Evolutionary conservation across 1,140 invertebrate genomes (phyloP).

Genomic region (Eurosta solidaginis): DNA sequence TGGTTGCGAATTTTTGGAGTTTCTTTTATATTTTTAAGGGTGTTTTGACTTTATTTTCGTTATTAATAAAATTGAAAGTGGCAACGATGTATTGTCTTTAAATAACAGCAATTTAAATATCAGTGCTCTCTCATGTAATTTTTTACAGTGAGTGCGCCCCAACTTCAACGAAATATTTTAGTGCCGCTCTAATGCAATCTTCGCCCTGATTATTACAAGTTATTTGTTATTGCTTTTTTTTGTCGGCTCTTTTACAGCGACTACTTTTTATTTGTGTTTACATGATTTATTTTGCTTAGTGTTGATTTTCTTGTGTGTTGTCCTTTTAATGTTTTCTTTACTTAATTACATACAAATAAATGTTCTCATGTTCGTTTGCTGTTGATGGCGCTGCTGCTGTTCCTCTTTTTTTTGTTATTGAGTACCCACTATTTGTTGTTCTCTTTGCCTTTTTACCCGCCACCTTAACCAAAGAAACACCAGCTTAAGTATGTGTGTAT

Average conservation of each 20-base stretch:
- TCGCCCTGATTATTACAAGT: slow-evolving; percentile 1
- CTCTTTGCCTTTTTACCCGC: neutral
- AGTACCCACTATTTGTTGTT: neutral
- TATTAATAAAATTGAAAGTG: no score
- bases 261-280: slow-evolving; percentile 13
- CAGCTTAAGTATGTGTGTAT: neutral
- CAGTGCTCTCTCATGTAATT: no score
- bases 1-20: no score
- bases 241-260: no score
- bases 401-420: neutral
- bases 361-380: neutral
- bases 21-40: no score
- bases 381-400: neutral
- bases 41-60: no score
- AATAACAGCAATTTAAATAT: no score
- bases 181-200: slow-evolving; percentile 5
- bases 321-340: neutral
- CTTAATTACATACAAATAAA: neutral
- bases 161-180: slow-evolving; percentile 3
- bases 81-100: no score
- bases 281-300: slow-evolving; percentile 10
- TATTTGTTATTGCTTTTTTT: neutral
- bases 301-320: neutral
- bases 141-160: neutral
- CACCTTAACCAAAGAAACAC: neutral